Percentiles rank a stretch among this genome's conserved stretches.
Conservation (phyloP, 2,797 vertebrate species). For the Tympanoctomys barrerae region DNA sequence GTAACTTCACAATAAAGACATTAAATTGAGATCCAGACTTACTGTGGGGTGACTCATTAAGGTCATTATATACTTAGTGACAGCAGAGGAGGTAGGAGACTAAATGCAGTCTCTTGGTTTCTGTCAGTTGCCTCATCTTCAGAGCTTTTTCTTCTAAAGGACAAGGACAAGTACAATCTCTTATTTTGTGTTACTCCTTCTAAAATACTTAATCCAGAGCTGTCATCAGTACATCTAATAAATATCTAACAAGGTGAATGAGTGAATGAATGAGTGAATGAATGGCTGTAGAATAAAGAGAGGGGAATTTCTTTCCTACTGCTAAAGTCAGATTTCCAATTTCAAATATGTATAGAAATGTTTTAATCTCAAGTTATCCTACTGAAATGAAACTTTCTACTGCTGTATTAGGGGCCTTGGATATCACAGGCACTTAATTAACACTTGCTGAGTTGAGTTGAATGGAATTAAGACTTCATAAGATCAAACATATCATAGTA, state of each 20-base stretch:
- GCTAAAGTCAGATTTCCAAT: background rate
- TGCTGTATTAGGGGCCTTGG: background rate
- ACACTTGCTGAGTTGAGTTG: slow-evolving; percentile 56
- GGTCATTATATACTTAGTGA: background rate
- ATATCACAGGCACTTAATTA: slow-evolving; percentile 21
- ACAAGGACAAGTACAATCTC: background rate
- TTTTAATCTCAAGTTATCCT: slow-evolving; percentile 6
- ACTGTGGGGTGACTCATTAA: background rate
- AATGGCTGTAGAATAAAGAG: background rate
- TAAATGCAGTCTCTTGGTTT: background rate
- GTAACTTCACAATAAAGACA: background rate
- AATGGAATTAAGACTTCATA: background rate
- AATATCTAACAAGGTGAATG: background rate
- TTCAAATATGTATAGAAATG: background rate
- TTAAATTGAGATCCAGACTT: background rate
- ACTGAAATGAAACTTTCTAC: slow-evolving; percentile 27
- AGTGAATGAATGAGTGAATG: background rate
- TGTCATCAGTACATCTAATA: background rate
- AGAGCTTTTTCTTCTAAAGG: background rate
- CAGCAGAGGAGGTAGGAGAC: background rate
- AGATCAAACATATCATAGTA: slow-evolving; percentile 59
- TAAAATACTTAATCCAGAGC: slow-evolving; percentile 18
- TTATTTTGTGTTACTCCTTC: background rate
- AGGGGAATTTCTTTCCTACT: background rate
- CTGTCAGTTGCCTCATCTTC: background rate